Evolutionary conservation across 1,140 invertebrate genomes (phyloP).

Genomic region (Eueides isabella): DNA sequence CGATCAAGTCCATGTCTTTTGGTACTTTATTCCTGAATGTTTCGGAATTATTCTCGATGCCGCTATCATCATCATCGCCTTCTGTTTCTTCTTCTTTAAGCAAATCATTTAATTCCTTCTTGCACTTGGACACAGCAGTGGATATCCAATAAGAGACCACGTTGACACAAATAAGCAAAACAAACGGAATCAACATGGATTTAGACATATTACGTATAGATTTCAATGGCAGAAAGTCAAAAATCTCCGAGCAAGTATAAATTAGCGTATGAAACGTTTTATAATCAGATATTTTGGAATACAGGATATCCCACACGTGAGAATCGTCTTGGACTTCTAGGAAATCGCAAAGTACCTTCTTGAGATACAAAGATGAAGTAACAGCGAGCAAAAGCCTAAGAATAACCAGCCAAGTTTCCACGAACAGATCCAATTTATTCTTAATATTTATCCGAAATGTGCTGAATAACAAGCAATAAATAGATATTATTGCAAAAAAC

Average conservation of each 20-base stretch:
- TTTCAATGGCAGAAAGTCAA: slow-evolving; percentile 88
- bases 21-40: slow-evolving; percentile 42
- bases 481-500: slow-evolving; percentile 59
- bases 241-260: slow-evolving; percentile 92
- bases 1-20: slow-evolving; percentile 35
- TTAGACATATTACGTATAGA: slow-evolving; percentile 79
- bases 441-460: slow-evolving; percentile 57
- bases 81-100: slow-evolving; percentile 25
- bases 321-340: slow-evolving; percentile 82
- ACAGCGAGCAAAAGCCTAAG: slow-evolving; percentile 56
- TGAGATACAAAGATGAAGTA: slow-evolving; percentile 54
- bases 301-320: slow-evolving; percentile 90
- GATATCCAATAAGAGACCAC: slow-evolving; percentile 71
- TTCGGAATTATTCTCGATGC: slow-evolving; percentile 53
- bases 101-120: slow-evolving; percentile 35
- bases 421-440: slow-evolving; percentile 53
- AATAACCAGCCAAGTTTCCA: slow-evolving; percentile 57
- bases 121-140: slow-evolving; percentile 41
- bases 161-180: slow-evolving; percentile 73
- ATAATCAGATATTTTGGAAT: slow-evolving; percentile 89
- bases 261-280: slow-evolving; percentile 92
- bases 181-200: slow-evolving; percentile 84
- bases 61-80: slow-evolving; percentile 52
- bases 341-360: slow-evolving; percentile 60
- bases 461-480: slow-evolving; percentile 66